Conservation (phyloP, 2,113 vertebrate species). For the Corydoras maculifer region DNA sequence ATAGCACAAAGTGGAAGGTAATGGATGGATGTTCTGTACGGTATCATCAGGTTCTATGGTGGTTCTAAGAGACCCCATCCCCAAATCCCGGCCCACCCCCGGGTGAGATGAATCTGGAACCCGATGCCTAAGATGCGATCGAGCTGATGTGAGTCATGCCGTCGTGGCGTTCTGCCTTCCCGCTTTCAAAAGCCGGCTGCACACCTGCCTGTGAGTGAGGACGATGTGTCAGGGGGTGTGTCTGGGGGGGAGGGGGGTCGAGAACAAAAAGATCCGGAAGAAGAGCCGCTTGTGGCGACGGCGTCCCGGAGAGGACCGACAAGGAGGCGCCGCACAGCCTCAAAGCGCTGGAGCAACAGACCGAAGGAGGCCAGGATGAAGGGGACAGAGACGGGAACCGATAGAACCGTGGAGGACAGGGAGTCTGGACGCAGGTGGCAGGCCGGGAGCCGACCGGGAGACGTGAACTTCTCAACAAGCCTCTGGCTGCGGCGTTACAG, state of each 20-base stretch:
- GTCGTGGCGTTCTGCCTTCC: too few relatives aligned
- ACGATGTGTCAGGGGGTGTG: slow-evolving; percentile 2
- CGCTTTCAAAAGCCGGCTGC: too few relatives aligned
- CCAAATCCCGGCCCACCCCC: too few relatives aligned
- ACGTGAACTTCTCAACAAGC: slow-evolving; percentile 16
- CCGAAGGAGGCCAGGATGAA: background rate
- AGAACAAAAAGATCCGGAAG: slow-evolving; percentile 22
- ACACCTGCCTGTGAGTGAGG: background rate
- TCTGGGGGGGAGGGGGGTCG: slow-evolving; percentile 15
- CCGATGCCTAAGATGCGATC: too few relatives aligned
- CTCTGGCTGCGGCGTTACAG: background rate
- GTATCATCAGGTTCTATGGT: too few relatives aligned
- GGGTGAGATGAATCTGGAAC: too few relatives aligned
- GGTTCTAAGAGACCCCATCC: too few relatives aligned
- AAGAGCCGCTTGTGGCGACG: slow-evolving; percentile 3
- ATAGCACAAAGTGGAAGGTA: too few relatives aligned
- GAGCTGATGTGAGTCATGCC: too few relatives aligned
- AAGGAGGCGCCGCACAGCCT: background rate
- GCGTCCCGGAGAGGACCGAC: slow-evolving; percentile 12
- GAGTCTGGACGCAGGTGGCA: slow-evolving; percentile 10
- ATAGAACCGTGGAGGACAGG: too few relatives aligned
- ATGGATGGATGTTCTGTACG: too few relatives aligned
- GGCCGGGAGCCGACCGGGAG: background rate
- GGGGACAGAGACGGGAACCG: too few relatives aligned
- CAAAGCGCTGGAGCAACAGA: background rate